A percentile compares a stretch with the other conserved stretches of the same genome.
Evolutionary conservation across 2,113 vertebrate species (phyloP).

Genomic region (Xerus inauris): DNA sequence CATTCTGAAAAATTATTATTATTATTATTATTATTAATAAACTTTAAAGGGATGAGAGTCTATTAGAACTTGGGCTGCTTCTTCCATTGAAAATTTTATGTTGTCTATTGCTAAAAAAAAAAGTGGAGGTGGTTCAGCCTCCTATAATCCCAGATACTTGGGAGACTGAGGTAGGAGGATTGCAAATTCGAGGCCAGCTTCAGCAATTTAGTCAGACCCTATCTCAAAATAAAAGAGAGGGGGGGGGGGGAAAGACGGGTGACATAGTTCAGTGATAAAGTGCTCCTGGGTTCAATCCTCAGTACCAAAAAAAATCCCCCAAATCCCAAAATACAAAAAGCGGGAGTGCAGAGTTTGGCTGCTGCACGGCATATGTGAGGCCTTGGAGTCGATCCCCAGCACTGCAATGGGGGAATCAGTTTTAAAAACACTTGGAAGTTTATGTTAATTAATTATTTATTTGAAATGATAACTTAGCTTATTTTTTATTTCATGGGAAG

Average conservation of each 20-base stretch:
- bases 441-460: not conserved
- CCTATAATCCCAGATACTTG: not conserved
- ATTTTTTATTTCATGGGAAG: not conserved
- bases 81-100: not conserved
- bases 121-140: too few species aligned
- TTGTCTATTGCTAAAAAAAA: not conserved
- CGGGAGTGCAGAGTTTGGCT: too few species aligned
- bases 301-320: not conserved
- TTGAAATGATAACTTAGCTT: not conserved
- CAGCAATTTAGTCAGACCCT: too few species aligned
- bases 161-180: not conserved
- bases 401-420: too few species aligned
- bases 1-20: slow-evolving; percentile 32
- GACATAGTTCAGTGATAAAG: not conserved
- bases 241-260: not conserved
- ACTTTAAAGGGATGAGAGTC: not conserved
- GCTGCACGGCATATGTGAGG: not conserved
- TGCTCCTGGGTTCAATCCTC: not conserved
- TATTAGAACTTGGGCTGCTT: not conserved
- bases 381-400: not conserved
- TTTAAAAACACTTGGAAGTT: not conserved
- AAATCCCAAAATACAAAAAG: too few species aligned
- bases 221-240: not conserved
- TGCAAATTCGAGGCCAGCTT: not conserved
- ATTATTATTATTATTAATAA: not conserved